These are phyloP conservation scores for Anolis apletophallus DNA, from an alignment of 2,797 vertebrate species.

Conservation along the genomic window DNA sequence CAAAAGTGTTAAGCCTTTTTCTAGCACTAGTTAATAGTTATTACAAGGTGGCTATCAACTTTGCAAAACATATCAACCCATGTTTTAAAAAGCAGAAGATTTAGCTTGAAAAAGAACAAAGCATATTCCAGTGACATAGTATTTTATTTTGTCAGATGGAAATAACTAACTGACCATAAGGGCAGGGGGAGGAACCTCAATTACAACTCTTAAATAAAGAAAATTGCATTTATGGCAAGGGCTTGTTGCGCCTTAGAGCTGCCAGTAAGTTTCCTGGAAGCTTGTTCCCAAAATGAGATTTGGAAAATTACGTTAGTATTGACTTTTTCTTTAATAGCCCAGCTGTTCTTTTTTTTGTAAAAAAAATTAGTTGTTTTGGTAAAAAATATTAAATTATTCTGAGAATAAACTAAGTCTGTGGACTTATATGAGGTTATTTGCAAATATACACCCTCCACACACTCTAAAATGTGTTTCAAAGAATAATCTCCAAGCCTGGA, in stretches of 20 bases:
- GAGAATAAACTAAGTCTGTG: conserved; percentile 54
- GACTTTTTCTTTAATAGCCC: conserved; percentile 63
- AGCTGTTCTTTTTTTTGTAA: conserved; percentile 61
- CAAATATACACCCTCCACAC: conserved; percentile 51
- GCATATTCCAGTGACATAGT: not conserved
- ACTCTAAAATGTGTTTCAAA: conserved; percentile 60
- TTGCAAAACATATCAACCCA: conserved; percentile 45
- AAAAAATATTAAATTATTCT: conserved; percentile 64
- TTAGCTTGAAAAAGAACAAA: conserved; percentile 26
- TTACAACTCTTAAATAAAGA: conserved; percentile 58
- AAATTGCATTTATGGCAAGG: conserved; percentile 61
- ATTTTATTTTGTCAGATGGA: conserved; percentile 54
- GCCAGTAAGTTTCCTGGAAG: conserved; percentile 67
- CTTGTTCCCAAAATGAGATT: conserved; percentile 66
- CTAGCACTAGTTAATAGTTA: conserved; percentile 44
- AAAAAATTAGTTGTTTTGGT: conserved; percentile 44
- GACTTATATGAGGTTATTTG: conserved; percentile 65
- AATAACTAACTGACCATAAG: conserved; percentile 30
- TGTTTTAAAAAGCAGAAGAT: not conserved
- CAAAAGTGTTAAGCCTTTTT: conserved; percentile 40
- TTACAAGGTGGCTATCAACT: conserved; percentile 42
- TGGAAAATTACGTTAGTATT: conserved; percentile 74
- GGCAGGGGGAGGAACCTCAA: conserved; percentile 16
- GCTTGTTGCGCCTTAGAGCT: conserved; percentile 50
- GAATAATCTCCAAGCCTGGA: conserved; percentile 56